Conservation (phyloP, 2,797 vertebrate genomes). For the Galagoides demidoff region DNA sequence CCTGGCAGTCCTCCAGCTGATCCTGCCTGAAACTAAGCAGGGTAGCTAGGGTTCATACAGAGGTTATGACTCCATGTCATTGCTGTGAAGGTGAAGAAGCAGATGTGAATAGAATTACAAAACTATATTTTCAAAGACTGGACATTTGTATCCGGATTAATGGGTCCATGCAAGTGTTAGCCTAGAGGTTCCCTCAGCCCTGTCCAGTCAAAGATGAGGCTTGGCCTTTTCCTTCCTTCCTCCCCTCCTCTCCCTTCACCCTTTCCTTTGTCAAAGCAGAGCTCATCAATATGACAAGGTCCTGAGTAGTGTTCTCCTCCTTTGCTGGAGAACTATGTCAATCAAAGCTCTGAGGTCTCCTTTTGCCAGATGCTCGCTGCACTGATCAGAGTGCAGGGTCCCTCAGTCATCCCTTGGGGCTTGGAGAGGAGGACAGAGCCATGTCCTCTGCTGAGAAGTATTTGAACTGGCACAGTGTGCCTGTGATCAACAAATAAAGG, state of each 20-base stretch:
- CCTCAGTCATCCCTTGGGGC: neutral
- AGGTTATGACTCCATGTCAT: neutral
- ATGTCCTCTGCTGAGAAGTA: neutral
- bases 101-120: neutral
- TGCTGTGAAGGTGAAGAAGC: neutral
- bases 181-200: neutral
- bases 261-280: conserved; percentile 26
- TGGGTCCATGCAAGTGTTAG: neutral
- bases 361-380: neutral
- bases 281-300: neutral
- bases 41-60: neutral
- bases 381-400: neutral
- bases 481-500: neutral
- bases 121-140: neutral
- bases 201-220: neutral
- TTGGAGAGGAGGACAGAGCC: neutral
- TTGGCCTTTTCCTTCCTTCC: neutral
- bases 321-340: neutral
- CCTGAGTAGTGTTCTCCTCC: neutral
- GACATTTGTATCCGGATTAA: neutral
- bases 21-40: conserved; percentile 56
- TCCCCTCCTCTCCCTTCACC: neutral
- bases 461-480: neutral
- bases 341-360: conserved; percentile 7
- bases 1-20: conserved; percentile 38